Percentiles rank a stretch among this genome's conserved stretches.
phyloP scores from a whole-genome alignment of 2,888 invertebrate genomes.

The Bimastos eiseni region DNA sequence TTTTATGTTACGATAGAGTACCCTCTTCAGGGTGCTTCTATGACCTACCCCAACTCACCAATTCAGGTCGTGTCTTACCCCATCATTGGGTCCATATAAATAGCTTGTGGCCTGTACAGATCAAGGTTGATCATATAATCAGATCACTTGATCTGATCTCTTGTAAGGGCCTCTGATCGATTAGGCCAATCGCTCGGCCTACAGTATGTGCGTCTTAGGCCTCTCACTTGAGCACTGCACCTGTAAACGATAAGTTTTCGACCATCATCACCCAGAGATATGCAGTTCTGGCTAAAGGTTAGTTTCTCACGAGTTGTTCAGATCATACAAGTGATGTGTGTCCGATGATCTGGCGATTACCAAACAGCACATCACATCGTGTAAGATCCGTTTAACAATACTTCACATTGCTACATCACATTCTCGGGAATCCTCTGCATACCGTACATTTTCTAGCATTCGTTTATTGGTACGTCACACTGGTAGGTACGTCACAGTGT shows the following conservation, averaged over 20 bases:
- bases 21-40: neutral
- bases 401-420: neutral
- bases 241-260: neutral
- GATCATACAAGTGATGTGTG: neutral
- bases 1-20: neutral
- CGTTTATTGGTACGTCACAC: neutral
- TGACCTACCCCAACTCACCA: neutral
- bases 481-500: too few relatives aligned
- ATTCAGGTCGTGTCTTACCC: neutral
- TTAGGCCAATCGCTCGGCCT: neutral
- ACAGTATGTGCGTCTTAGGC: neutral
- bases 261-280: neutral
- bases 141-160: neutral
- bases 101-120: neutral
- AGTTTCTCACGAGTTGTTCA: neutral
- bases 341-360: neutral
- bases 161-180: neutral
- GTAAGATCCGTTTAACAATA: neutral
- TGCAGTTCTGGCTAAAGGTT: conserved; percentile 5
- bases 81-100: too few relatives aligned
- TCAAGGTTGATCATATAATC: neutral
- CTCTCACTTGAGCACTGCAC: neutral
- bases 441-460: neutral
- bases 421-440: neutral
- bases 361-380: neutral